These are phyloP conservation scores for Lasioglossum leucozonium DNA, from an alignment of 2,888 invertebrate genomes.

Conservation along the genomic window DNA sequence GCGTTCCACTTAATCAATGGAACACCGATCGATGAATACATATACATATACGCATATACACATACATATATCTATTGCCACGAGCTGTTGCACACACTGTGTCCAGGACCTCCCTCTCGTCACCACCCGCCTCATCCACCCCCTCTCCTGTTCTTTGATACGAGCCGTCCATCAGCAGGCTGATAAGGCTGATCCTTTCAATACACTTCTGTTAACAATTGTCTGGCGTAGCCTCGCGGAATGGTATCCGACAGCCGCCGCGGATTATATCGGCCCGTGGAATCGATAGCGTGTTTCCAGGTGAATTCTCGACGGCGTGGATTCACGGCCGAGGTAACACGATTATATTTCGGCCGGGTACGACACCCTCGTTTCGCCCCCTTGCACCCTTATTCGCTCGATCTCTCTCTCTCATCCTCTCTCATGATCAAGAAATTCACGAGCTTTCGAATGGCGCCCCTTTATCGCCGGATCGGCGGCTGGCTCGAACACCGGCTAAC, in stretches of 20 bases:
- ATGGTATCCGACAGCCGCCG: slow-evolving; percentile 13
- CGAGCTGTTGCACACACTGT: slow-evolving; percentile 7
- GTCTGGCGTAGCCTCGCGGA: slow-evolving; percentile 34
- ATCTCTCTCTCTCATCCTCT: too few species aligned
- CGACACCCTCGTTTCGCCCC: background rate
- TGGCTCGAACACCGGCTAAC: slow-evolving; percentile 37
- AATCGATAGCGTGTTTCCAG: slow-evolving; percentile 48
- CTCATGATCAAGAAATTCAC: slow-evolving; percentile 43
- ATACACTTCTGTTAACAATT: slow-evolving; percentile 50
- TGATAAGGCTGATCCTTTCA: slow-evolving; percentile 54
- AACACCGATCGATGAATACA: slow-evolving; percentile 40
- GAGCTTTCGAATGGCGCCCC: slow-evolving; percentile 33
- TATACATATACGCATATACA: background rate
- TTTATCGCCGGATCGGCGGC: slow-evolving; percentile 27
- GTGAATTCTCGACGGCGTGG: slow-evolving; percentile 22
- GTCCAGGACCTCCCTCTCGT: background rate
- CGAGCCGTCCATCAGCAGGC: slow-evolving; percentile 46
- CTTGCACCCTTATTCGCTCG: too few species aligned
- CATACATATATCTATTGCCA: background rate
- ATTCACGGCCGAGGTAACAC: slow-evolving; percentile 45
- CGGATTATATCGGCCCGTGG: slow-evolving; percentile 29
- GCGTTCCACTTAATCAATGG: slow-evolving; percentile 50
- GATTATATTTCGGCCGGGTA: slow-evolving; percentile 51
- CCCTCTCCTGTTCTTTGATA: slow-evolving; percentile 42
- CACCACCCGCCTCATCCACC: too few species aligned